phyloP scores from a whole-genome alignment of 1,140 invertebrate genomes.

The Drosophila oshimai region DNA sequence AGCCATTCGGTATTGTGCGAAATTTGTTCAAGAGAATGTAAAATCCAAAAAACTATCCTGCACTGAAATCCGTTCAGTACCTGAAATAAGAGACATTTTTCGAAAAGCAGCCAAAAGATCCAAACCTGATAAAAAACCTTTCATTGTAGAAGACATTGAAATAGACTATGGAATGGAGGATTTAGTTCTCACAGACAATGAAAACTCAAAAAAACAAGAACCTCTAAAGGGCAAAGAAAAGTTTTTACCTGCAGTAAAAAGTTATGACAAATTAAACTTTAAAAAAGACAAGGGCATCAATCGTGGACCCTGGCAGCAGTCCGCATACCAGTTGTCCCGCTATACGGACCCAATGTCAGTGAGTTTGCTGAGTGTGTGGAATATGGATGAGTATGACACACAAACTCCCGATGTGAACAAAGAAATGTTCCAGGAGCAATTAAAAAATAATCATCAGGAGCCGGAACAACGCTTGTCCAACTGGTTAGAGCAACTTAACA shows the following conservation, averaged over 20 bases:
- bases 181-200: not conserved
- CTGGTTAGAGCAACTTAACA: constrained; percentile 41
- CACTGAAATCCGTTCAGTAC: constrained; percentile 23
- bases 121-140: constrained; percentile 16
- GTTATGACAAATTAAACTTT: not conserved
- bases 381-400: constrained; percentile 58
- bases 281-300: constrained; percentile 23
- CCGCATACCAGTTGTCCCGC: constrained; percentile 21
- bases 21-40: constrained; percentile 5
- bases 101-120: not conserved
- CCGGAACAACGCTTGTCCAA: constrained; percentile 4
- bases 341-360: constrained; percentile 41
- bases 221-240: not conserved
- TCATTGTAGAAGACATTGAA: constrained; percentile 19
- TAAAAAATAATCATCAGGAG: not conserved
- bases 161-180: constrained; percentile 49
- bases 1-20: constrained; percentile 24
- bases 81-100: constrained; percentile 30
- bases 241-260: not conserved
- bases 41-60: not conserved
- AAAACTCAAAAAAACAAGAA: not conserved
- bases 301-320: constrained; percentile 60
- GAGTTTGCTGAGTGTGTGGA: constrained; percentile 43
- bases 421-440: constrained; percentile 45
- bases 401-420: constrained; percentile 32